Evolutionary conservation across 2,797 vertebrate genomes (phyloP), one percentile per base, ranked within the genome.

Genomic region (Diplodus puntazzo): DNA sequence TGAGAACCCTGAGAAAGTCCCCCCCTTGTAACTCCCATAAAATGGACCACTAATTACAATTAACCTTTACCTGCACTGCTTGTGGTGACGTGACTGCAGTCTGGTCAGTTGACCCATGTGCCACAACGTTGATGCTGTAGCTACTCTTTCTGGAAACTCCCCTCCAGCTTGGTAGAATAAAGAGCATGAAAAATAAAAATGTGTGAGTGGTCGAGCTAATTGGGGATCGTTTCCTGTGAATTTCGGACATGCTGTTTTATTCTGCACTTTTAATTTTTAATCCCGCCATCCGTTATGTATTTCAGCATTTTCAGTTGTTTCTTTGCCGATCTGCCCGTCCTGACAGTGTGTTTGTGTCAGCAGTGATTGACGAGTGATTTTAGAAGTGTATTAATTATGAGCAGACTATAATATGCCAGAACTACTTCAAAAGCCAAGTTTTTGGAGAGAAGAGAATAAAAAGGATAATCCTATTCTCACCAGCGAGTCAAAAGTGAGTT

Each of bases 401-500:
- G 8, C 3, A 48, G 16, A 80, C 59, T 4, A 7, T 39, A 50
- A 18, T 17, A 23, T 63, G 12, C 20, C 13, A n/a, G 34, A n/a
- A 14, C 16, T 34, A 27, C 55, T 80, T 54, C 30, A 59, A 61
- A 27, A 59, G 42, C 17, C n/a, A 61, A 50, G 65, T 48, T 14
- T 75, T 82, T 71, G 58, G 20, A 66, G 30, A 10, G 7, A 39
- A 68, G 30, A 59, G 7, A 66, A 54, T 57, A 59, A 75, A 25
- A 77, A 30, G 1, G 17, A 4, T 66, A 73, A 58, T 43, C 0
- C 18, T 57, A 0, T 57, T 53, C 23, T 50, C 30, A 18, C 3
- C 62, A 77, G 52, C 3, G 14, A 49, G 59, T 76, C 53, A 39
- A 63, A 73, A 77, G 48, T n/a, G n/a, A 52, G 9, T 72, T 75